Base-by-base conservation (phyloP, 2,113 vertebrate species). In the Lanius ludovicianus region DNA sequence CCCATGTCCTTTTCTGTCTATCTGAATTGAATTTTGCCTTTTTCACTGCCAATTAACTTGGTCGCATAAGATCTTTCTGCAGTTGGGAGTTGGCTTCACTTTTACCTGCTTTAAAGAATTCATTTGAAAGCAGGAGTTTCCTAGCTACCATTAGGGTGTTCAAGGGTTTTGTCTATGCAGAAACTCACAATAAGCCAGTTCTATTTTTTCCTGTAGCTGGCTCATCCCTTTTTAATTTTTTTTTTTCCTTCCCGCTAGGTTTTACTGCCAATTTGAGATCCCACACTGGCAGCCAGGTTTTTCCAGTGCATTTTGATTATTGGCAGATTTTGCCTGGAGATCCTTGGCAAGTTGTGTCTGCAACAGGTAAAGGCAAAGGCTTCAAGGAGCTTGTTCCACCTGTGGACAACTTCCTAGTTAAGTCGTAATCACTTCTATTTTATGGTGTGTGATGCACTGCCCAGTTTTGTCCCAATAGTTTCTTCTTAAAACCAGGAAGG, bases 241-340 rank as follows among this genome's bases (percentile, higher is more conserved):
- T 15, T 57, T 59, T 47, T 39, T 22, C 22, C 21, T 52, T 87
- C 28, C n/a, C 17, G 4, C 12, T 87, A 97, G 95, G 95, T 82
- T 98, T 98, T 87, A 97, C 96, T 13, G 56, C 93, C 19, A 79
- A 84, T 39, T 87, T 97, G 92, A 83, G 81, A 80, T 95, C 93
- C 88, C 97, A 60, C 52, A 90, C 90, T 9, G 89, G 94, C 16
- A 97, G 97, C n/a, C 97, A 97, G 82, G 96, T 94, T 82, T 98
- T 97, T 73, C 96, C 96, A 97, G 52, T 74, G 84, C 4, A 64
- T 96, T 98, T 97, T 59, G 91, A 97, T 87, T 95, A 94, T 28
- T 97, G 96, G 93, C 87, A 98, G 90, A 94, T 98, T 89, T 82
- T 98, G 30, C 93, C 92, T n/a, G 94, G 97, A 39, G 96, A 97